These are phyloP conservation scores for Polyploca ridens DNA, from an alignment of 2,888 invertebrate species.

Conservation along the genomic window DNA sequence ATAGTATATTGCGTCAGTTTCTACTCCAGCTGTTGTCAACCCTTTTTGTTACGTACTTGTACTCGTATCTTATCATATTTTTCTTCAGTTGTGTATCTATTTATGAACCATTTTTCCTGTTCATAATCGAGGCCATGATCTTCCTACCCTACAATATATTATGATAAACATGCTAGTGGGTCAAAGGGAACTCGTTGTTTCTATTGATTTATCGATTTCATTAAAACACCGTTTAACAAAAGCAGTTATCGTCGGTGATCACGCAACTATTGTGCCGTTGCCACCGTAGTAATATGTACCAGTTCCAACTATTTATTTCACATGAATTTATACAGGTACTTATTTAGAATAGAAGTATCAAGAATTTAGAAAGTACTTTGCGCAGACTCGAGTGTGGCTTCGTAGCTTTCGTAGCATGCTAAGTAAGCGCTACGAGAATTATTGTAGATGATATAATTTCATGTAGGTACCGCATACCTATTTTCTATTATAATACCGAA, in stretches of 20 bases:
- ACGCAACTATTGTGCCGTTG: slow-evolving; percentile 35
- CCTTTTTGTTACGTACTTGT: slow-evolving; percentile 7
- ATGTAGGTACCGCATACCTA: no score
- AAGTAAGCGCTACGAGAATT: slow-evolving; percentile 7
- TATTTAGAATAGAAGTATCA: not conserved
- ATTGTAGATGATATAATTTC: not conserved
- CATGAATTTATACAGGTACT: not conserved
- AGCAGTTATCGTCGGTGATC: slow-evolving; percentile 32
- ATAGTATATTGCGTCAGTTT: not conserved
- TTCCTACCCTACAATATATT: slow-evolving; percentile 15
- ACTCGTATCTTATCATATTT: not conserved
- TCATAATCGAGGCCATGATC: not conserved
- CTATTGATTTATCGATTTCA: slow-evolving; percentile 36
- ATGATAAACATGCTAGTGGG: slow-evolving; percentile 11
- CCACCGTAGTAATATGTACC: not conserved
- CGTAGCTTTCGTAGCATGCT: not conserved
- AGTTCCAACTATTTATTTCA: not conserved
- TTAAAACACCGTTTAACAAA: slow-evolving; percentile 34
- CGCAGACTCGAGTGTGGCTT: not conserved
- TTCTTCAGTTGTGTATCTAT: not conserved
- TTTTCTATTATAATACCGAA: no score
- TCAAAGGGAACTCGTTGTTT: slow-evolving; percentile 18
- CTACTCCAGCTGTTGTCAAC: not conserved
- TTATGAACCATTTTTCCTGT: slow-evolving; percentile 1
- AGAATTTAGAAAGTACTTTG: not conserved